These are phyloP conservation scores for Gila orcuttii DNA, from an alignment of 2,113 vertebrate species.

Conservation along the genomic window DNA sequence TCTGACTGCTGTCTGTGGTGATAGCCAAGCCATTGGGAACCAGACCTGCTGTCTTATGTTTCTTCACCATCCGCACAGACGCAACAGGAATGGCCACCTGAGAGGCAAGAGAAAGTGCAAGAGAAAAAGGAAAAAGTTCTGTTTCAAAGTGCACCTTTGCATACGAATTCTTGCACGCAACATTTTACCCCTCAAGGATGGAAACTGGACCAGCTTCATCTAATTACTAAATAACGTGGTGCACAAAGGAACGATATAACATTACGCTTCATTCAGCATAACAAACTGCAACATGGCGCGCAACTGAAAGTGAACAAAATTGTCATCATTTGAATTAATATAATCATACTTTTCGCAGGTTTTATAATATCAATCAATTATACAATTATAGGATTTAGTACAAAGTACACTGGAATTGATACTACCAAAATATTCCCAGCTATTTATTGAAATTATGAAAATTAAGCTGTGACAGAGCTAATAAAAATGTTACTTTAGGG, in stretches of 20 bases:
- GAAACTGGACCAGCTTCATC: background rate
- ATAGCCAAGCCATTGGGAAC: slow-evolving; percentile 93
- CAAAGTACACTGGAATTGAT: background rate
- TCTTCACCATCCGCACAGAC: slow-evolving; percentile 91
- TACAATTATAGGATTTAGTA: background rate
- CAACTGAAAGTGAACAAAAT: background rate
- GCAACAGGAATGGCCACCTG: slow-evolving; percentile 90
- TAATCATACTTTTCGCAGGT: background rate
- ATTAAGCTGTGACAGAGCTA: no score
- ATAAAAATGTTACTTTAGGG: no score
- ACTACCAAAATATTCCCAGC: background rate
- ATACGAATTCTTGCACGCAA: background rate
- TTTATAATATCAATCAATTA: background rate
- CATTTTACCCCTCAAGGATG: background rate
- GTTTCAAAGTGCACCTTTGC: slow-evolving; percentile 61
- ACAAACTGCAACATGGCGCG: background rate
- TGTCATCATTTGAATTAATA: background rate
- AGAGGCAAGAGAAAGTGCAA: slow-evolving; percentile 10
- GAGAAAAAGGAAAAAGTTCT: background rate
- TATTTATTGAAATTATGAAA: no score
- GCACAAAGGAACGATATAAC: background rate
- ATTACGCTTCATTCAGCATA: slow-evolving; percentile 16
- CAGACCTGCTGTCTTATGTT: slow-evolving; percentile 92
- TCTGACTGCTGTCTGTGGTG: slow-evolving; percentile 89
- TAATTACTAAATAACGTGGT: slow-evolving; percentile 3